Evolutionary conservation across 2,888 invertebrate species (phyloP), one percentile per base, ranked within the genome.

Genomic region (Drosophila pegasa): DNA sequence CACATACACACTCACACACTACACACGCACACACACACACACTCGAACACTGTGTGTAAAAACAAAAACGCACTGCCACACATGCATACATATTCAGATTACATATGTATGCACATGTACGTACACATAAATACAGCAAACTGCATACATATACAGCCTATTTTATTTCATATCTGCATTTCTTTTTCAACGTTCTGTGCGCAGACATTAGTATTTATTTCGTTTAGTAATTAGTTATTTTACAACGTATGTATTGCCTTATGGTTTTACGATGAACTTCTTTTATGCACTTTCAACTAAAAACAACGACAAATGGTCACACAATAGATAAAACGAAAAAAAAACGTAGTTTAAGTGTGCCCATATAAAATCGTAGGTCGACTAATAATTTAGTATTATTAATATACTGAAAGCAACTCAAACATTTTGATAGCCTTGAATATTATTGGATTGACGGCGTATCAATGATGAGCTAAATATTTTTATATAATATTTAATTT

Each of bases 121-220:
- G 62, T 72, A 78, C 79, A 78, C 79, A 71, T 63, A 78, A 71
- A 77, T 86, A 86, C 71, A 80, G 60, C 60, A 67, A 75, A 77
- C 77, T 85, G 73, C 76, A 80, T 61, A 71, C 60, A 69, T 63
- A 69, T 68, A 66, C 60, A 84, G 67, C 75, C 72, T 65, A 76
- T 76, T 55, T 71, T 72, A 77, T 57, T 76, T 75, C 54, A 72
- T 64, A 67, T 67, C 66, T 57, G 60, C 57, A 67, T 67, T 58
- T 55, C 43, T 45, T 29, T 50, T 63, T 67, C 18, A 60, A 76
- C 56, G 52, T 71, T 45, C 71, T 67, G 8, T 57, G 37, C 31
- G 62, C 55, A 67, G 57, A 71, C 75, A 76, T 67, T 41, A 71
- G 59, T 54, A 67, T 71, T 59, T 45, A 40, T 37, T 41, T 50